Evolutionary conservation across 2,888 invertebrate genomes (phyloP), one percentile per base, ranked within the genome.

Genomic region (Taphrorychus bicolor): DNA sequence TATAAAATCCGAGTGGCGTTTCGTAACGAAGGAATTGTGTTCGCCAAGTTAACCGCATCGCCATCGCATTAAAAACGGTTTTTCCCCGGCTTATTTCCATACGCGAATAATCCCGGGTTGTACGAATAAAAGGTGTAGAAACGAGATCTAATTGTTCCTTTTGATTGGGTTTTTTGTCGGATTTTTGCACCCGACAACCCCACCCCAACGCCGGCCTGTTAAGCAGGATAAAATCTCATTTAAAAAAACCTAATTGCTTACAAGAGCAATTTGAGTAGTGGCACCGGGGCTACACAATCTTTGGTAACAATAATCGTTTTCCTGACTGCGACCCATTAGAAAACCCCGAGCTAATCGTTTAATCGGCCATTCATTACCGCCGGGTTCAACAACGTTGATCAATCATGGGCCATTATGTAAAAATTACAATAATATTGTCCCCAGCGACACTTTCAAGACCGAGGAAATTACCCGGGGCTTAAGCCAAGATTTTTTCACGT

Each of bases 91-190:
- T 48, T 19, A 60, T 62, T 62, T 56, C 45, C 62, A 62, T 56
- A 42, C 62, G 45, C 18, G 53, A 54, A 62, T 62, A 62, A 62
- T 62, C 62, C 62, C 9, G 42, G 62, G 5, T 24, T 56, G 19
- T 14, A 21, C 17, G 56, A 19, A 62, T 62, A 62, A 62, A 62
- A 51, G 52, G 23, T 51, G 52, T 32, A 14, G 32, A 14, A 32
- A 59, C 19, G 53, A 51, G 18, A 23, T 22, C 54, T 62, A 62
- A 62, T 62, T 62, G 62, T 62, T 21, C 40, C 45, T 40, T 62
- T 62, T 62, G 62, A 62, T 62, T 62, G 62, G 54, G 62, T 56
- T 62, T 62, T 62, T 62, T 53, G 14, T 45, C 45, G 45, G 17
- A 17, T 45, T n/a, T 56, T 22, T 40, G 51, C 16, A 9, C n/a